phyloP scores from a whole-genome alignment of 2,797 vertebrate genomes.

The Zenarchopterus dispar region DNA sequence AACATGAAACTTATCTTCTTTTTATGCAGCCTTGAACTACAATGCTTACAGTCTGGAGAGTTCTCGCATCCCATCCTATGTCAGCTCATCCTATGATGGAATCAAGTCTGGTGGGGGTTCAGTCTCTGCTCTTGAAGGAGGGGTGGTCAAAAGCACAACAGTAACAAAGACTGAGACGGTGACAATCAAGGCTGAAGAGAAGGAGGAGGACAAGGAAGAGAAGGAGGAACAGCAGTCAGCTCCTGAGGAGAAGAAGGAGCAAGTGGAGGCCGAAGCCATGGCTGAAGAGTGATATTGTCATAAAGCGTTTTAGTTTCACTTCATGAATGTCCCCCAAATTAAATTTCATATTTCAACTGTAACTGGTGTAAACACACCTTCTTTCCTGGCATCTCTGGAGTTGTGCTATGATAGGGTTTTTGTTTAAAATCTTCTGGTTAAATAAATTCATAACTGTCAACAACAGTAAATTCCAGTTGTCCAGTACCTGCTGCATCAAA shows the following conservation, averaged over 20 bases:
- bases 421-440: slow-evolving; percentile 4
- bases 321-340: not conserved
- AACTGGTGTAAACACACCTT: slow-evolving; percentile 7
- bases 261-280: slow-evolving; percentile 41
- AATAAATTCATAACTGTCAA: slow-evolving; percentile 9
- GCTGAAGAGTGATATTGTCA: slow-evolving; percentile 45
- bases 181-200: slow-evolving; percentile 48
- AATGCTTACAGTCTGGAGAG: slow-evolving; percentile 69
- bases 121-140: slow-evolving; percentile 11
- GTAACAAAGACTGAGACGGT: slow-evolving; percentile 66
- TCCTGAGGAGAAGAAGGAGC: slow-evolving; percentile 35
- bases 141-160: slow-evolving; percentile 54
- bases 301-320: not conserved
- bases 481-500: slow-evolving; percentile 11
- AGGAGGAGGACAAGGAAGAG: slow-evolving; percentile 22
- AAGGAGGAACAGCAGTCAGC: slow-evolving; percentile 20
- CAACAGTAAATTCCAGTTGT: not conserved
- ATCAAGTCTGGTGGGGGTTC: slow-evolving; percentile 28
- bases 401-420: not conserved
- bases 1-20: slow-evolving; percentile 11
- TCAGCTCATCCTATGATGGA: slow-evolving; percentile 51
- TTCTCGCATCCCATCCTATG: slow-evolving; percentile 57
- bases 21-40: slow-evolving; percentile 65
- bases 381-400: not conserved
- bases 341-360: not conserved